Percentiles rank a stretch among this genome's conserved stretches.
Conservation (phyloP, 1,140 invertebrate species). For the Caenorhabditis inopinata region DNA sequence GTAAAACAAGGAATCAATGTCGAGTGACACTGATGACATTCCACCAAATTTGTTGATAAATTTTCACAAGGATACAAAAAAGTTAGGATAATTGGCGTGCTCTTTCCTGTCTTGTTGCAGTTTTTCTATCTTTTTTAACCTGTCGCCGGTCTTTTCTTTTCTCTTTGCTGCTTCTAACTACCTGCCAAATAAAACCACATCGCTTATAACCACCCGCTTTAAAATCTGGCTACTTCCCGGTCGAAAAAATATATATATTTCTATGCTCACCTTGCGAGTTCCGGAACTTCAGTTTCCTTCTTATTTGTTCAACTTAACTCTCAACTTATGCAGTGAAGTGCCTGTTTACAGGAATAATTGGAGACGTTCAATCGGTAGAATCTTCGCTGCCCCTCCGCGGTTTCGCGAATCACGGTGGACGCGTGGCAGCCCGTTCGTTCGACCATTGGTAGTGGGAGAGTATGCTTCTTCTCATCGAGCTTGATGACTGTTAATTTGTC, state of each 20-base stretch:
- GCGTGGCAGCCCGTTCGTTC: constrained; percentile 8
- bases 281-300: background rate
- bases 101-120: constrained; percentile 26
- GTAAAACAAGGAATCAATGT: too few relatives aligned
- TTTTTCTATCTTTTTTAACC: background rate
- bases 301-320: too few relatives aligned
- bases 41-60: constrained; percentile 22
- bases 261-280: constrained; percentile 1
- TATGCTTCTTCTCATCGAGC: constrained; percentile 5
- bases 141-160: background rate
- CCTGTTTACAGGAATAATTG: constrained; percentile 36
- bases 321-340: background rate
- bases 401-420: background rate
- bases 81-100: constrained; percentile 11
- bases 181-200: background rate
- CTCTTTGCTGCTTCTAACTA: background rate
- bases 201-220: too few relatives aligned
- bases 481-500: constrained; percentile 13
- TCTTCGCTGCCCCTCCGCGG: constrained; percentile 24
- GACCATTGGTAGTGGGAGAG: constrained; percentile 23
- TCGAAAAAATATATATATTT: background rate
- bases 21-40: constrained; percentile 20
- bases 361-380: constrained; percentile 24
- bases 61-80: constrained; percentile 24
- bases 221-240: background rate